Percentiles rank a stretch among this genome's conserved stretches.
Conservation (phyloP, 2,888 invertebrate genomes). For the Nasonovia ribisnigri region DNA sequence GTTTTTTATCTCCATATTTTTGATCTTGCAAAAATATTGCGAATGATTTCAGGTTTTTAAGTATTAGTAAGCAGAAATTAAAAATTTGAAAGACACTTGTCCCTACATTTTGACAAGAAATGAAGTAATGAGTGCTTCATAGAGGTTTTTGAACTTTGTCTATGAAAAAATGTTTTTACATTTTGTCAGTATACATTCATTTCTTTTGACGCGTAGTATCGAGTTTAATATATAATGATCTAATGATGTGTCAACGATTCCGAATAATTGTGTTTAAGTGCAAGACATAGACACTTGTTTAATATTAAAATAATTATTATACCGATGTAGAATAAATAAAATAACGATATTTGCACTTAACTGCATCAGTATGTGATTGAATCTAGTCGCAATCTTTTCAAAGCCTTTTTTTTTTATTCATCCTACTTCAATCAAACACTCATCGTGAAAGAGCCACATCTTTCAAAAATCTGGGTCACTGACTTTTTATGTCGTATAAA, state of each 20-base stretch:
- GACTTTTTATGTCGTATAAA: neutral
- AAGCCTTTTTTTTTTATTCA: neutral
- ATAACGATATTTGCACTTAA: neutral
- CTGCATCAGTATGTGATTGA: neutral
- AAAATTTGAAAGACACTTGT: neutral
- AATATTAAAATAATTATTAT: neutral
- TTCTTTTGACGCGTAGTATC: no score
- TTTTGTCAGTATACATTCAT: no score
- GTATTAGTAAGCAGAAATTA: neutral
- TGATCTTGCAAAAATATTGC: neutral
- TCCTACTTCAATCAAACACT: neutral
- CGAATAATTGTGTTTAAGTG: neutral
- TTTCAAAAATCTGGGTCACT: neutral
- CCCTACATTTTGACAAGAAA: neutral
- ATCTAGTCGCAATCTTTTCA: neutral
- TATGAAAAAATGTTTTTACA: neutral
- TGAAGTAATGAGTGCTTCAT: neutral
- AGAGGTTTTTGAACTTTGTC: neutral
- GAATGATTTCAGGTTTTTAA: neutral
- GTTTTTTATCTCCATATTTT: neutral
- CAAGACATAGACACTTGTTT: neutral
- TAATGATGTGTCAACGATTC: neutral
- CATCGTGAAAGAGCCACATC: neutral
- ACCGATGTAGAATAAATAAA: neutral
- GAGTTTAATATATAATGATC: neutral